A percentile compares a stretch with the other conserved stretches of the same genome.
phyloP scores from a whole-genome alignment of 2,888 invertebrate species.

The Automeris io region DNA sequence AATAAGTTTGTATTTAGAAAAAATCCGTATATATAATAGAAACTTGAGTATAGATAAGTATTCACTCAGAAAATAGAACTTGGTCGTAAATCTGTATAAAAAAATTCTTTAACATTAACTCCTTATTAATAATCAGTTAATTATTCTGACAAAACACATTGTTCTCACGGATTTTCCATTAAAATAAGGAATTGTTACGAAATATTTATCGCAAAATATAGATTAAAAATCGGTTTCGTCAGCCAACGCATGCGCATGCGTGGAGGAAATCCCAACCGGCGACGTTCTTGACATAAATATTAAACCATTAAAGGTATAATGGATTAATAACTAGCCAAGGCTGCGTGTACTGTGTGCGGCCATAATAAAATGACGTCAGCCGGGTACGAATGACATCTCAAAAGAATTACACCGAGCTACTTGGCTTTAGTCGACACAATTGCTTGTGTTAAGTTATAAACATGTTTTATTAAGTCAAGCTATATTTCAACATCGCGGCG shows the following conservation, averaged over 20 bases:
- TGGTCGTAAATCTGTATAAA: too few relatives aligned
- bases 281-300: slow-evolving; percentile 20
- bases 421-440: slow-evolving; percentile 12
- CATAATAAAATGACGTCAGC: slow-evolving; percentile 35
- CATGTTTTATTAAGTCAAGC: background rate
- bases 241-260: too few relatives aligned
- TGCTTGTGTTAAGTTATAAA: background rate
- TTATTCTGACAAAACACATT: too few relatives aligned
- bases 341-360: slow-evolving; percentile 16
- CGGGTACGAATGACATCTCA: slow-evolving; percentile 37
- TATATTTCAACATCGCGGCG: too few relatives aligned
- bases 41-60: too few relatives aligned
- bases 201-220: background rate
- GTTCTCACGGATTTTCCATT: too few relatives aligned
- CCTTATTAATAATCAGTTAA: too few relatives aligned
- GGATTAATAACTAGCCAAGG: slow-evolving; percentile 23
- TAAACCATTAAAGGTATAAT: slow-evolving; percentile 16
- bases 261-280: slow-evolving; percentile 13
- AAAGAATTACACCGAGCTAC: slow-evolving; percentile 53
- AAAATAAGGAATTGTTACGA: too few relatives aligned
- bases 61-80: too few relatives aligned
- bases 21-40: too few relatives aligned
- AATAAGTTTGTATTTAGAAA: too few relatives aligned
- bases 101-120: too few relatives aligned
- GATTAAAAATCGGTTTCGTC: background rate